A percentile compares a stretch with the other conserved stretches of the same genome.
These are phyloP conservation scores for Sphecodes monilicornis DNA, from an alignment of 2,888 invertebrate species.

Conservation along the genomic window DNA sequence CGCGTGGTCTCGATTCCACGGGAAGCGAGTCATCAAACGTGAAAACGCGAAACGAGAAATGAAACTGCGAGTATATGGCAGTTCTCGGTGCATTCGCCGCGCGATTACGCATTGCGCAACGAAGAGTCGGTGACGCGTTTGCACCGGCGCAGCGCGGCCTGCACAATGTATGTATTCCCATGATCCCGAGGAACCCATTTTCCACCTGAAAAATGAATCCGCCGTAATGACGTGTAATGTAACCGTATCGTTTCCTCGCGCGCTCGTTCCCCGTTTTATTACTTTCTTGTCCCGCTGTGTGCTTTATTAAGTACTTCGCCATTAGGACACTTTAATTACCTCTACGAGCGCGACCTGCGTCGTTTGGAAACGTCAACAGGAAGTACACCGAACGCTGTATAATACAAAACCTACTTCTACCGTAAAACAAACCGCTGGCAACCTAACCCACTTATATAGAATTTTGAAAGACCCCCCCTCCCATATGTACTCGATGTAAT, in stretches of 20 bases:
- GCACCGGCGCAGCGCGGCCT: conserved; percentile 27
- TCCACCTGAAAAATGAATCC: conserved; percentile 34
- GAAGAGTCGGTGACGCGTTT: conserved; percentile 47
- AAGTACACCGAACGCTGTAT: neutral
- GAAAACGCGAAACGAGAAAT: conserved; percentile 22
- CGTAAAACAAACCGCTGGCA: no score
- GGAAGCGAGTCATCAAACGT: conserved; percentile 2
- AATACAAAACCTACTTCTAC: no score
- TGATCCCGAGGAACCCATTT: conserved; percentile 42
- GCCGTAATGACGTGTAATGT: conserved; percentile 24
- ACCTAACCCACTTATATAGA: no score
- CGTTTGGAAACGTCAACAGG: neutral
- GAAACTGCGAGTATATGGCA: conserved; percentile 14
- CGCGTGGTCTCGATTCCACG: neutral
- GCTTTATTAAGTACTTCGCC: neutral
- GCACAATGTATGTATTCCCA: conserved; percentile 55
- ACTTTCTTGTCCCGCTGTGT: conserved; percentile 8
- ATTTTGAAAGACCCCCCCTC: no score
- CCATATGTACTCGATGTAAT: no score
- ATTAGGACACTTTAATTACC: conserved; percentile 11
- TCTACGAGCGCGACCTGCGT: neutral
- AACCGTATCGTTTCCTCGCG: conserved; percentile 19
- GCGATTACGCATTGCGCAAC: conserved; percentile 64
- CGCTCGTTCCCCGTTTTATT: conserved; percentile 12
- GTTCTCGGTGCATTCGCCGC: conserved; percentile 20